Conservation (phyloP, 2,113 vertebrate genomes). For the Sylvietta virens region DNA sequence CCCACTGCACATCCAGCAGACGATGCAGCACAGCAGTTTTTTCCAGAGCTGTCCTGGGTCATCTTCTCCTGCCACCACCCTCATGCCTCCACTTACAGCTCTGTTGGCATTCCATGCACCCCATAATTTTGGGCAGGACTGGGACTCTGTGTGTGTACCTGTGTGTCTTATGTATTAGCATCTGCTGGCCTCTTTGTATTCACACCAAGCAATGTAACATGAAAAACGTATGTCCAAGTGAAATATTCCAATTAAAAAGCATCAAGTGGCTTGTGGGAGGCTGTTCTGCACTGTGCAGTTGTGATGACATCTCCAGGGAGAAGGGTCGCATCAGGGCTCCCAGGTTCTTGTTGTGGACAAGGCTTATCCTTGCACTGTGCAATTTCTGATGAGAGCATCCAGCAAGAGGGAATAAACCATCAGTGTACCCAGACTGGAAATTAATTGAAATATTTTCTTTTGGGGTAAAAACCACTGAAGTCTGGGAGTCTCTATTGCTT, state of each 20-base stretch:
- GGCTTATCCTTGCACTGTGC: not conserved
- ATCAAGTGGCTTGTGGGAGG: not conserved
- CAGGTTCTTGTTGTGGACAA: accelerated
- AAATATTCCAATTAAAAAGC: constrained; percentile 48
- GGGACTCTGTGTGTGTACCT: not conserved
- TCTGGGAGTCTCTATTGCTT: not conserved
- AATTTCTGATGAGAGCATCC: not conserved
- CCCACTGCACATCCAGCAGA: not conserved
- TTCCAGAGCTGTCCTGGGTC: not conserved
- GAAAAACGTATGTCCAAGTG: not conserved
- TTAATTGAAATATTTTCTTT: not conserved
- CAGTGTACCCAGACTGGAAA: not conserved
- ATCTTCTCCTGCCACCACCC: not conserved
- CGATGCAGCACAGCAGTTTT: not conserved
- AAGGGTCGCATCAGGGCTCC: not conserved
- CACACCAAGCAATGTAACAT: not conserved
- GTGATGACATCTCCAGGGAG: not conserved
- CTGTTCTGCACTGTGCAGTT: not conserved
- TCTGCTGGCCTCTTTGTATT: constrained; percentile 34
- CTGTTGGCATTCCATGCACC: not conserved
- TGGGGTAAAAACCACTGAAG: not conserved
- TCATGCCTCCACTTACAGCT: not conserved
- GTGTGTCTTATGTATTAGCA: constrained; percentile 13
- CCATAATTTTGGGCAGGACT: not conserved
- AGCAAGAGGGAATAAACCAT: not conserved